These are phyloP conservation scores for Anoplolepis gracilipes DNA, from an alignment of 1,140 invertebrate species.

Conservation along the genomic window DNA sequence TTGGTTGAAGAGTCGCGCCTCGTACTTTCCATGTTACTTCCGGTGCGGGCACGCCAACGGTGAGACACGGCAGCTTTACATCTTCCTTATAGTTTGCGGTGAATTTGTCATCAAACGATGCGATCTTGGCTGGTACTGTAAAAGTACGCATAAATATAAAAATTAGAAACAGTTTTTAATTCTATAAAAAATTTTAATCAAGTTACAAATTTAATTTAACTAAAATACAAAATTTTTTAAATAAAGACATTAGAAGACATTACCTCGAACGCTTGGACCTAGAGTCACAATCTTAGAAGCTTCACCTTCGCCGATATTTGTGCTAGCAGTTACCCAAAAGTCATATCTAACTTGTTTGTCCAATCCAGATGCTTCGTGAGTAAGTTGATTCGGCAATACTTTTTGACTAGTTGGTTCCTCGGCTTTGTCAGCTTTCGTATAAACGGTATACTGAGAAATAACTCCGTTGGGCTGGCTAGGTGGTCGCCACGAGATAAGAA, in stretches of 20 bases:
- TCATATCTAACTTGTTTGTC: constrained; percentile 94
- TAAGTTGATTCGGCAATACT: constrained; percentile 86
- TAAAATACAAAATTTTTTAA: neutral
- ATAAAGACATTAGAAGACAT: neutral
- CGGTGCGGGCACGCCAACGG: constrained; percentile 95
- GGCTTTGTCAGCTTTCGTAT: constrained; percentile 92
- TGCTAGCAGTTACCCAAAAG: constrained; percentile 98
- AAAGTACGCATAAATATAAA: constrained; percentile 60
- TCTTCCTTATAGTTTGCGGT: constrained; percentile 96
- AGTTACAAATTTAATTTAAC: neutral
- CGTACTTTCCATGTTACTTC: constrained; percentile 95
- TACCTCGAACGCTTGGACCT: constrained; percentile 93
- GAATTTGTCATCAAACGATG: constrained; percentile 96
- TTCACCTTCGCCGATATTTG: constrained; percentile 96
- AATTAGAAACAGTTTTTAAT: neutral
- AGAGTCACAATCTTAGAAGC: constrained; percentile 94
- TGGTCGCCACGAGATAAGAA: constrained; percentile 97
- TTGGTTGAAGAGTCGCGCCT: constrained; percentile 88
- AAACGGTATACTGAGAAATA: constrained; percentile 97
- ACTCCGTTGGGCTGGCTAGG: constrained; percentile 97
- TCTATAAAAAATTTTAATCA: neutral
- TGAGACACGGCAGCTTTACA: constrained; percentile 95
- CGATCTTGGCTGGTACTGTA: constrained; percentile 96
- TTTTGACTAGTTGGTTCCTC: constrained; percentile 90
- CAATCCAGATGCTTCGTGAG: constrained; percentile 93